Conservation (phyloP, 2,113 vertebrate species). For the Sarotherodon lohbergeri region DNA sequence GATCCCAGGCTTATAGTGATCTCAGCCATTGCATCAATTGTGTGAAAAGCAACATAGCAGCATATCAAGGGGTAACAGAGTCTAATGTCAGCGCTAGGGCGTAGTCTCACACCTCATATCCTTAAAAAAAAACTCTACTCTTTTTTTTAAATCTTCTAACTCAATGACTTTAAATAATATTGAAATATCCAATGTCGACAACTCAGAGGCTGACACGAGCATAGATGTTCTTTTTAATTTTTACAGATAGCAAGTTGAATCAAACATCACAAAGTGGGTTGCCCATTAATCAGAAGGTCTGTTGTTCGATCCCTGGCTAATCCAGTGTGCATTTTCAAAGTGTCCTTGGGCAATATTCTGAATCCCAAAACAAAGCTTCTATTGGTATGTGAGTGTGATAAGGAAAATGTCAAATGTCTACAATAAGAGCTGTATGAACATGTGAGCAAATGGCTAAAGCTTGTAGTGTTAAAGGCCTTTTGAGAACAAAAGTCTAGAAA, state of each 20-base stretch:
- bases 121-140: not conserved
- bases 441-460: not conserved
- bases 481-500: not conserved
- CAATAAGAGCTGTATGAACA: not conserved
- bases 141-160: not conserved
- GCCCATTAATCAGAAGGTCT: not conserved
- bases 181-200: not conserved
- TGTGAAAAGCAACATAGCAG: not conserved
- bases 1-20: not conserved
- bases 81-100: not conserved
- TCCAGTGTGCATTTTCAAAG: not conserved
- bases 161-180: not conserved
- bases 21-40: not conserved
- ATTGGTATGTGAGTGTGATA: not conserved
- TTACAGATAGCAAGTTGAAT: not conserved
- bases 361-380: not conserved
- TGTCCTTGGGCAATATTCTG: not conserved
- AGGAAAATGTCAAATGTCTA: not conserved
- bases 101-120: not conserved
- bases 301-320: not conserved
- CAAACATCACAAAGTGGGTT: not conserved
- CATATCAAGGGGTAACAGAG: not conserved
- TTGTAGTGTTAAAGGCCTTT: not conserved
- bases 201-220: not conserved
- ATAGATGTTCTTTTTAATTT: not conserved